Base-by-base conservation (phyloP, 2,888 invertebrate species). In the Ashinkailepas kermadecensis region DNA sequence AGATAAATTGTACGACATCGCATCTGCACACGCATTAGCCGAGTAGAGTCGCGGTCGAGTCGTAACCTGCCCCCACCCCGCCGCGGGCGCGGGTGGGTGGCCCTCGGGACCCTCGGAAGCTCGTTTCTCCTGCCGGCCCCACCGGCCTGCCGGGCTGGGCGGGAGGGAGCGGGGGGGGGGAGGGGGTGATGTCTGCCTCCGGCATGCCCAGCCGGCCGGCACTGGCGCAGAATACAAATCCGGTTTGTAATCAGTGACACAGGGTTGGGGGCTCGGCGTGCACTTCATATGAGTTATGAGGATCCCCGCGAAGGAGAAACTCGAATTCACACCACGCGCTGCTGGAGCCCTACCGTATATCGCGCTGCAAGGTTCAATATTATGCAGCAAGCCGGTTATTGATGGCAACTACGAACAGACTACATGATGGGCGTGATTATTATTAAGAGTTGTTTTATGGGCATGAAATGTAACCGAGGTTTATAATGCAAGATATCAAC, bases 171-270 rank as follows among this genome's bases (percentile, higher is more conserved):
- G 62, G 62, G 15, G 0, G 18, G 62, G 18, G 62, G 18, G 15
- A 1, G 62, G 18, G 18, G 62, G 62, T 64, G 39, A 39, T 39
- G 39, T 39, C 39, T 39, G 39, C 39, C 39, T 1, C 39, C 39
- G 39, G 39, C 39, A 39, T 39, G 39, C 39, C 39, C 39, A 39
- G 39, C 39, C 39, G 39, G 39, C 39, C 70, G 70, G 64, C 64
- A 70, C 70, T 39, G 25, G 25, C 70, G 39, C 70, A 25, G 70
- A 70, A 70, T 70, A 39, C 13, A 70, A 70, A 70, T 70, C 70
- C 70, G 70, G 70, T 70, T 70, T 70, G 39, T 70, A 70, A 70
- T 70, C 70, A 70, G 70, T 70, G 70, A 70, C 70, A 70, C 21
- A 39, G 23, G 70, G 70, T 70, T 39, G 70, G 23, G 15, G 70